Evolutionary conservation across 2,888 invertebrate species (phyloP), one percentile per base, ranked within the genome.

Genomic region (Amaurobius ferox): DNA sequence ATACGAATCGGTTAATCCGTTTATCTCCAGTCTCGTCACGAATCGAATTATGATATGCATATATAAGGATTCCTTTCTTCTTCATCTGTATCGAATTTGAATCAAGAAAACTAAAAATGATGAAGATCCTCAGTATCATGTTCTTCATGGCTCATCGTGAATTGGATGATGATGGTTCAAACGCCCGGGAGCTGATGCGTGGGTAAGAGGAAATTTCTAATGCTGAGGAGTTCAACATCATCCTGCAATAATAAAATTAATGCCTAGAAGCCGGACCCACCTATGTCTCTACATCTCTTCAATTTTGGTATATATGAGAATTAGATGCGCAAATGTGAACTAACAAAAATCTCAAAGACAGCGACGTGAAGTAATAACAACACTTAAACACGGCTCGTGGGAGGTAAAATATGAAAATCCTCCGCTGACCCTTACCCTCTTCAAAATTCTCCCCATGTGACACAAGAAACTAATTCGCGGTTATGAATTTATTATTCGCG

Each of bases 381-480:
- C 66, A 72, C 62, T 72, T 72, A 64, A 79, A 72, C 64, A 66
- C 32, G 29, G 16, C 35, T 72, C 79, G 79, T 79, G 68, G 79
- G 79, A 66, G 71, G 71, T 79, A 72, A 79, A 79, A 79, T 79
- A 79, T 79, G 79, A 79, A 79, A 79, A 79, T 79, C 72, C 79
- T 48, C 61, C n/a, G 6, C 32, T 35, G 32, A 79, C 79, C 79
- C 61, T 48, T 79, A 71, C 62, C 70, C 61, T 62, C 48, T 78
- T 79, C 48, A 66, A 72, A 79, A 44, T 48, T 23, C 35, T 79
- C 64, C 19, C 35, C 48, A 28, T 72, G 72, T 66, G 72, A 72
- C 66, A 66, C 64, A 29, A 32, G 72, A 79, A 35, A 48, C 39
- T 72, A 72, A 72, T 72, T 79, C 79, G 23, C 64, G 66, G 72